Evolutionary conservation across 2,797 vertebrate species (phyloP).

Genomic region (Lates japonicus): DNA sequence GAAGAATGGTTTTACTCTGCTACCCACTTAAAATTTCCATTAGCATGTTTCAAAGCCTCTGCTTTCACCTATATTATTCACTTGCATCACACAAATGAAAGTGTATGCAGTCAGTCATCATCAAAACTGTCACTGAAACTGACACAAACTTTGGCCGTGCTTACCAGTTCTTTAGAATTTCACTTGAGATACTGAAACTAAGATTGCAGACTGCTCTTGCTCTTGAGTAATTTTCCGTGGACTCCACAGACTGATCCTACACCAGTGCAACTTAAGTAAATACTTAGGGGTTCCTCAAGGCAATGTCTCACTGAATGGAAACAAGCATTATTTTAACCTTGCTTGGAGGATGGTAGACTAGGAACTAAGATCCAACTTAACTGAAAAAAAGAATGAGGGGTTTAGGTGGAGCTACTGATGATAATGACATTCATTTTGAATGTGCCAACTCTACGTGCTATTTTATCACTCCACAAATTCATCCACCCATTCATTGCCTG

Average conservation of each 20-base stretch:
- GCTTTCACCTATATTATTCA: not conserved
- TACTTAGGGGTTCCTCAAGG: slow-evolving; percentile 44
- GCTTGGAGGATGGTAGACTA: not conserved
- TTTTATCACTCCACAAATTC: slow-evolving; percentile 13
- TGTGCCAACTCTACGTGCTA: not conserved
- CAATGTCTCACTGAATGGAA: slow-evolving; percentile 26
- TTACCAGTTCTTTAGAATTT: not conserved
- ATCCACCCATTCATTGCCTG: slow-evolving; percentile 32
- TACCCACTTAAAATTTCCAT: not conserved
- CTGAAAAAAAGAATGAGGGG: not conserved
- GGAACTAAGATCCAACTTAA: not conserved
- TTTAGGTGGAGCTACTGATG: too few species aligned
- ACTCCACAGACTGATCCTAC: slow-evolving; percentile 6
- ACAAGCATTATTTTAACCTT: not conserved
- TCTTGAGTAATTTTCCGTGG: slow-evolving; percentile 35
- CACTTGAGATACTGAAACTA: not conserved
- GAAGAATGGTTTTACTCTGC: not conserved
- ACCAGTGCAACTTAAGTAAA: slow-evolving; percentile 32
- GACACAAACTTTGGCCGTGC: not conserved
- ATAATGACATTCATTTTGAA: slow-evolving; percentile 12
- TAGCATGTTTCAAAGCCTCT: not conserved
- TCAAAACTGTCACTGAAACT: not conserved
- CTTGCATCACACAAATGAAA: not conserved
- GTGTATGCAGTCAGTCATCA: not conserved
- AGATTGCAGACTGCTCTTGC: not conserved